Evolutionary conservation across 2,113 vertebrate genomes (phyloP).

Genomic region (Bungarus multicinctus): DNA sequence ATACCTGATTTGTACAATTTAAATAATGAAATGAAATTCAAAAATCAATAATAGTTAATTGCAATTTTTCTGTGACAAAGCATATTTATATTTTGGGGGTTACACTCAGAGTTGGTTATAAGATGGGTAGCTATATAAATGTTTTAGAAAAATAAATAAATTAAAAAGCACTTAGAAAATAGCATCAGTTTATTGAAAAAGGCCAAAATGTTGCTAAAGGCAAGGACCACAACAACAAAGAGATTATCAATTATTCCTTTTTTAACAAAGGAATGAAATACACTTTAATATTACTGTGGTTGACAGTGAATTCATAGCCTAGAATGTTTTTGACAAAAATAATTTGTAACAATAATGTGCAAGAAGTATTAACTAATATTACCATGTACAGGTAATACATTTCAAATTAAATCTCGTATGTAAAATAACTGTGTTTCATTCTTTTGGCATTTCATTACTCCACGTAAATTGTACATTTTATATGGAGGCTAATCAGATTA

Average conservation of each 20-base stretch:
- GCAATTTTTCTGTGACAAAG: background rate
- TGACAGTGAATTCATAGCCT: background rate
- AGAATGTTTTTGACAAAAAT: background rate
- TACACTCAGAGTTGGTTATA: background rate
- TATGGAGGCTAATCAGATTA: background rate
- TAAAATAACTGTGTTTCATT: background rate
- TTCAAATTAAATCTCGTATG: background rate
- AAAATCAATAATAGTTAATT: background rate
- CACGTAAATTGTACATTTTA: background rate
- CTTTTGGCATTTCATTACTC: background rate
- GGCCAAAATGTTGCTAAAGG: background rate
- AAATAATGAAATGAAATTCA: background rate
- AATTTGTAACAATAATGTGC: slow-evolving; percentile 13
- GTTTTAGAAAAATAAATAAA: background rate
- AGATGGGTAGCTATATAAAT: background rate
- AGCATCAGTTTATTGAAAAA: background rate
- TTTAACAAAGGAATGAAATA: background rate
- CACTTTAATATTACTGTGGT: background rate
- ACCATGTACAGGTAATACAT: background rate
- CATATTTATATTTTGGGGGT: background rate
- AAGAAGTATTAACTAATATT: slow-evolving; percentile 24
- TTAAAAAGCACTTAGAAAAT: background rate
- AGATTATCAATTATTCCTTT: background rate
- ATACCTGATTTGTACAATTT: background rate
- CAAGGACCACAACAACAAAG: background rate